Percentiles rank a stretch among this genome's conserved stretches.
Conservation (phyloP, 2,888 invertebrate genomes). For the Liodrosophila aerea region DNA sequence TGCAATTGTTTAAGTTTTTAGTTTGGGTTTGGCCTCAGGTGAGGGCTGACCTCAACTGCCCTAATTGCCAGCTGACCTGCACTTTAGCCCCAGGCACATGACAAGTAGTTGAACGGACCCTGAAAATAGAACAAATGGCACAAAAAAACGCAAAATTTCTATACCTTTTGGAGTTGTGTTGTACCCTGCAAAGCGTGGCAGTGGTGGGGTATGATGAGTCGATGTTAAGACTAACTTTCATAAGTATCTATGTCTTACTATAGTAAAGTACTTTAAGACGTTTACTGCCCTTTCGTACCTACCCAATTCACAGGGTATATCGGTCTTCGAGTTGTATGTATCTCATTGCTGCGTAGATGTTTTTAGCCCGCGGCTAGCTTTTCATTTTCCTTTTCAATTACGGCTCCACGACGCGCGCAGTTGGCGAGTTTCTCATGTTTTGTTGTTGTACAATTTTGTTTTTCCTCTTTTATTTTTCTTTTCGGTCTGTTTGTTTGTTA, state of each 20-base stretch:
- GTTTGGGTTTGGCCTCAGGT: no score
- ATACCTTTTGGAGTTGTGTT: constrained; percentile 10
- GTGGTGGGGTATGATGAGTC: no score
- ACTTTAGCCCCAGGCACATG: constrained; percentile 44
- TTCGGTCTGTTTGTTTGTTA: constrained; percentile 48
- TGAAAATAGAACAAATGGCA: constrained; percentile 9
- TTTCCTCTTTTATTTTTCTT: constrained; percentile 18
- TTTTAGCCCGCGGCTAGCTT: constrained; percentile 60
- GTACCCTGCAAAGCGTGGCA: constrained; percentile 5
- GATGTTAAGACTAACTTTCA: no score
- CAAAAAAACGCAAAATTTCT: constrained; percentile 7
- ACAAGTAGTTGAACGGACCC: constrained; percentile 34
- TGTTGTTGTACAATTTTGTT: no score
- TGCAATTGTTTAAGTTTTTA: no score
- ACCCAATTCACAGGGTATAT: constrained; percentile 6
- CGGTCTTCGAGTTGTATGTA: neutral
- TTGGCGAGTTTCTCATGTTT: constrained; percentile 67
- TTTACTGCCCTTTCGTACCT: no score
- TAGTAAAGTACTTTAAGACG: no score
- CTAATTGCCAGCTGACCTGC: constrained; percentile 66
- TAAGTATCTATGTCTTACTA: no score
- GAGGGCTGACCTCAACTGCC: constrained; percentile 31
- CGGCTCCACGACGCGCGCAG: constrained; percentile 56
- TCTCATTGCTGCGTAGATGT: constrained; percentile 16
- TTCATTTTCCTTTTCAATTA: constrained; percentile 73